These are phyloP conservation scores for Neoascia interrupta DNA, from an alignment of 2,888 invertebrate species.

Conservation along the genomic window DNA sequence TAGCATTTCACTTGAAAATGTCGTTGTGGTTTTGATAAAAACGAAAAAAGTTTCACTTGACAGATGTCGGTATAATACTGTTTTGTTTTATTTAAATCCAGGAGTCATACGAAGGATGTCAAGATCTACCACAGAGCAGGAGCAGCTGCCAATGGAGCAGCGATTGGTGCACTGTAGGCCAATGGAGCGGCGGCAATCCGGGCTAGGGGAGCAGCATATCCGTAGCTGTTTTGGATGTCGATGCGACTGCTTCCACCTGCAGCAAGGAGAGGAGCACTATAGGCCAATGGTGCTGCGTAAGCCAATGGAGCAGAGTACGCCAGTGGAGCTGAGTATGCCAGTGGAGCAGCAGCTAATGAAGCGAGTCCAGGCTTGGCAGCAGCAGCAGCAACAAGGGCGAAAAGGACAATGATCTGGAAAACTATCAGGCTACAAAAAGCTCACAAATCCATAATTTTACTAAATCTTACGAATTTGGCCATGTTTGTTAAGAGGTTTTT, in stretches of 20 bases:
- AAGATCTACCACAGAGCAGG: too few species aligned
- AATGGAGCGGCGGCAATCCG: neutral
- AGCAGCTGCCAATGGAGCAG: constrained; percentile 70
- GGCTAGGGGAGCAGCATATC: constrained; percentile 81
- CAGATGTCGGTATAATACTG: too few species aligned
- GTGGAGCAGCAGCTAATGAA: constrained; percentile 34
- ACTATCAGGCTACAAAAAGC: neutral
- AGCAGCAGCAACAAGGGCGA: constrained; percentile 59
- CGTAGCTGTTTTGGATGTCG: constrained; percentile 67
- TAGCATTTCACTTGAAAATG: constrained; percentile 24
- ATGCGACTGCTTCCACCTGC: constrained; percentile 63
- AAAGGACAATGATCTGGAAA: constrained; percentile 55
- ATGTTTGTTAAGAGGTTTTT: constrained; percentile 42
- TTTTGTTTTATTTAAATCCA: too few species aligned
- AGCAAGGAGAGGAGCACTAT: constrained; percentile 36
- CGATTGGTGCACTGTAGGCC: constrained; percentile 60
- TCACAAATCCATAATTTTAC: neutral
- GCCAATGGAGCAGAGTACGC: constrained; percentile 72
- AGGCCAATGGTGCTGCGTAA: constrained; percentile 38
- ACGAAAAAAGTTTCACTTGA: too few species aligned
- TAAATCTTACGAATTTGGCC: constrained; percentile 61
- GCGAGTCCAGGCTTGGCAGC: constrained; percentile 65
- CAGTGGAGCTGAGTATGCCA: constrained; percentile 42
- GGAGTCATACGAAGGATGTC: too few species aligned
- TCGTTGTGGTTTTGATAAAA: constrained; percentile 7